Evolutionary conservation across 1,140 invertebrate species (phyloP), one percentile per base, ranked within the genome.

Genomic region (Drosophila fuyamai): DNA sequence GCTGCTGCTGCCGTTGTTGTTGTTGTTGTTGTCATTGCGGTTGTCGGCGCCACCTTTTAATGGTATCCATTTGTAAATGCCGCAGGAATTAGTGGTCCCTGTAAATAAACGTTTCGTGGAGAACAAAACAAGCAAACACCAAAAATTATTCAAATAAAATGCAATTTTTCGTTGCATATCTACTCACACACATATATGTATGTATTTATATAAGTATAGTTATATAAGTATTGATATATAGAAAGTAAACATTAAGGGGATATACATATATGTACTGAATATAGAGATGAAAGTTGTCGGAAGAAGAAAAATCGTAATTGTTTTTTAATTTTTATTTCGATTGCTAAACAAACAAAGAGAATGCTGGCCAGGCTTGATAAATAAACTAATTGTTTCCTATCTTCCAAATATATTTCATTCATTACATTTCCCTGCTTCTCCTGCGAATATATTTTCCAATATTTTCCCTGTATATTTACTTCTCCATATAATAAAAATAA

Each of bases 1-100:
- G 56, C 10, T 75, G 18, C n/a, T 73, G 57, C n/a, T 72, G 46
- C 4, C 63, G 40, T 53, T 72, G 61, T 46, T 82, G 76, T 55
- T 79, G 66, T 74, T 83, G 61, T 83, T 91, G 75, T 77, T 85
- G 73, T 85, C 76, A 81, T 79, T 91, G 84, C 81, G 85, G 81
- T 84, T 76, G 84, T 91, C 79, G 81, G 73, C 84, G 79, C 86
- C 86, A 90, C 91, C 81, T 83, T 94, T 97, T 96, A 97, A 96
- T 97, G 97, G 95, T 97, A 97, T 94, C 97, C 97, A 94, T 97
- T 97, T 94, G 96, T 97, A 94, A 97, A 97, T 94, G 96, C 96
- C 94, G 96, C 96, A 94, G 96, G 96, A 95, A 97, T 97, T 94
- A 97, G 94, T 93, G 97, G 96, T 93, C 96, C 97, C 97, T 97